Percentiles rank a stretch among this genome's conserved stretches.
phyloP scores from a whole-genome alignment of 2,797 vertebrate species.

The Acrocephalus scirpaceus region DNA sequence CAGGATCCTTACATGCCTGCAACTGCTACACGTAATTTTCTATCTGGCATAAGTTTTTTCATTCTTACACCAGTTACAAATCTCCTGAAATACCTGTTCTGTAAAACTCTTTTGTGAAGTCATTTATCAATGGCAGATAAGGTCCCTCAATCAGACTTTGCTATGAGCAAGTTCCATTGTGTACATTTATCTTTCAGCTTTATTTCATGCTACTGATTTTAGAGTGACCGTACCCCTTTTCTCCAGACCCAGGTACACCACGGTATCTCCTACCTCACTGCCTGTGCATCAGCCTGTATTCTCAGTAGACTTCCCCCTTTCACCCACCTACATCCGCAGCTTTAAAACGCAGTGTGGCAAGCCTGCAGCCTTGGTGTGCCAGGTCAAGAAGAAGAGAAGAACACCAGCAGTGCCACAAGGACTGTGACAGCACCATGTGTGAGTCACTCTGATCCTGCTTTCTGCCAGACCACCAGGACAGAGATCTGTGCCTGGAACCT shows the following conservation, averaged over 20 bases:
- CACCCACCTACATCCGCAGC: not conserved
- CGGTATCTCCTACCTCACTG: not conserved
- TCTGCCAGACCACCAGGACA: not conserved
- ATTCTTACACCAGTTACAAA: not conserved
- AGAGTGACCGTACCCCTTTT: not conserved
- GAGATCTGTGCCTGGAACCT: not conserved
- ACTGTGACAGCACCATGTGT: fast-evolving
- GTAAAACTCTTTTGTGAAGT: not conserved
- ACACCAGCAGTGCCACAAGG: not conserved
- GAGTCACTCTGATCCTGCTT: not conserved
- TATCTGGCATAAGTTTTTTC: not conserved
- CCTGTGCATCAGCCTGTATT: not conserved
- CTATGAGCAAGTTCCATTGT: not conserved
- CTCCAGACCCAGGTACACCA: not conserved
- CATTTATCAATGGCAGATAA: not conserved
- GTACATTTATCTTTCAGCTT: not conserved
- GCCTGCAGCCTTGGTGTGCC: not conserved
- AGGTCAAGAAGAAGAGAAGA: not conserved
- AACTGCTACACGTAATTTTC: not conserved
- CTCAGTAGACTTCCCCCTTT: not conserved
- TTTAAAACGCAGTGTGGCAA: not conserved
- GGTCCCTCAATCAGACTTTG: not conserved
- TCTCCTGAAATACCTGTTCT: not conserved
- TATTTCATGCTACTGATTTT: not conserved
- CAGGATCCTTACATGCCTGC: not conserved